Evolutionary conservation across 2,888 invertebrate species (phyloP).

Genomic region (Dendrolimus pini): DNA sequence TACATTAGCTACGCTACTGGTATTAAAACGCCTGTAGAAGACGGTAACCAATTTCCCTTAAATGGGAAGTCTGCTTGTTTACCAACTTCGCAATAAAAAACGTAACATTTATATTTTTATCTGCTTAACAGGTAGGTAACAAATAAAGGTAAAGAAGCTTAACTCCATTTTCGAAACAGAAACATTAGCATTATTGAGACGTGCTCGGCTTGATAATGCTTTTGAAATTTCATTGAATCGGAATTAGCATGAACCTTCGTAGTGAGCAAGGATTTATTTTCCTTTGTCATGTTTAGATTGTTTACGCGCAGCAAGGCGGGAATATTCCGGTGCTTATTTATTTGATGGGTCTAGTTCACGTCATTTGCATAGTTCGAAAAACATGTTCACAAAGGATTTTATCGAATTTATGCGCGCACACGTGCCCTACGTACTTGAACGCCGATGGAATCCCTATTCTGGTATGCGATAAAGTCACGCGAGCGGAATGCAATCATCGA

Average conservation of each 20-base stretch:
- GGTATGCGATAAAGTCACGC: conserved; percentile 18
- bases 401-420: conserved; percentile 58
- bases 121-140: too few species aligned
- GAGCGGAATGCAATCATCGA: conserved; percentile 17
- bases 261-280: background rate
- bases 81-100: too few species aligned
- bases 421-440: conserved; percentile 29
- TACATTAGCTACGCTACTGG: too few species aligned
- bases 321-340: conserved; percentile 18
- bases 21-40: too few species aligned
- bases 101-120: too few species aligned
- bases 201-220: conserved; percentile 28
- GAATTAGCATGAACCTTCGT: too few species aligned
- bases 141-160: too few species aligned
- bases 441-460: conserved; percentile 33
- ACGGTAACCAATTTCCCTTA: too few species aligned
- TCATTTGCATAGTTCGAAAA: conserved; percentile 39
- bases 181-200: conserved; percentile 14
- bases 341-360: conserved; percentile 26
- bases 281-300: background rate
- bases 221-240: conserved; percentile 8
- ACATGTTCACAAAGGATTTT: conserved; percentile 40
- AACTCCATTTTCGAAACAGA: too few species aligned
- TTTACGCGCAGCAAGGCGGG: background rate
- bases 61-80: too few species aligned